Base-by-base conservation (phyloP, 1,140 invertebrate species). In the Pemphigus obesinymphae region DNA sequence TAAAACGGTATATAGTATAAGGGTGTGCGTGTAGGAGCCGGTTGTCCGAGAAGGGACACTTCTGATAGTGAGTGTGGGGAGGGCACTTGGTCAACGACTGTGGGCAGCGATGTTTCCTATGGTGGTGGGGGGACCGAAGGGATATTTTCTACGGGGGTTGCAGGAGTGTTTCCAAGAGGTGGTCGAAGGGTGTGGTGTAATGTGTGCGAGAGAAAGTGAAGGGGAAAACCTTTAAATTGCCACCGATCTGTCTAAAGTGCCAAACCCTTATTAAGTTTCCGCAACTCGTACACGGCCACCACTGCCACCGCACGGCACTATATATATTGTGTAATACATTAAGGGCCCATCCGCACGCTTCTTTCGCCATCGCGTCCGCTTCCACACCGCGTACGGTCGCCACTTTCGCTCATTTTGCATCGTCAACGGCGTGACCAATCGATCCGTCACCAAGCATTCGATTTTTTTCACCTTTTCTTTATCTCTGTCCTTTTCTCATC, bases 181-280 rank as follows among this genome's bases (percentile, higher is more conserved):
- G 7, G 61, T 7, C 7, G 31, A 3, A 0, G 17, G 0, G 1
- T 45, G n/a, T 5, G 1, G n/a, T n/a, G n/a, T n/a, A n/a, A n/a
- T n/a, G n/a, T n/a, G n/a, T n/a, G n/a, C 3, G 3, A 26, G 8
- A 20, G 20, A 17, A 34, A 20, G 23, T n/a, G 3, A 2, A n/a
- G 53, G 45, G 37, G 53, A 80, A 40, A 58, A 80, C 76, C 76
- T 63, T 80, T 80, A 80, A 80, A 80, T 80, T 80, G 76, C 76
- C 76, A 80, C 76, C 76, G 53, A 80, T 80, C 76, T 63, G 76
- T 80, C 76, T 80, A 61, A 80, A 80, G 53, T 80, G 76, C 55
- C 76, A 80, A 80, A 80, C 76, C 76, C 76, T 80, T 80, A 80
- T 80, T 80, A 80, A 80, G 76, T 80, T 80, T 80, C 76, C 53